Conservation (phyloP, 2,797 vertebrate species). For the Enteromius treurensis region DNA sequence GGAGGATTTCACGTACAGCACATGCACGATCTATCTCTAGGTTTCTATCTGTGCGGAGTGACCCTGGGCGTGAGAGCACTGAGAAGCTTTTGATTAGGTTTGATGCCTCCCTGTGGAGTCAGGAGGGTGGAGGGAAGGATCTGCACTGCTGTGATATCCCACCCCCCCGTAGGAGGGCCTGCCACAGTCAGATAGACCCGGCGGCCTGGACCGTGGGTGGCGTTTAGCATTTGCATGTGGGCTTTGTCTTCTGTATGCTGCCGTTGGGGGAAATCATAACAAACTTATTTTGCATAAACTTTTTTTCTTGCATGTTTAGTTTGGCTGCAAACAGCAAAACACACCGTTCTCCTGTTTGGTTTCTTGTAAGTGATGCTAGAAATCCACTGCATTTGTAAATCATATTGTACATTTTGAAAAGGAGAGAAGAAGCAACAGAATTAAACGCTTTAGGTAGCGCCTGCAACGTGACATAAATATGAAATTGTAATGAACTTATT, state of each 20-base stretch:
- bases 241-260: constrained; percentile 41
- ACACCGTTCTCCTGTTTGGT: constrained; percentile 5
- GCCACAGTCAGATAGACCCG: constrained; percentile 48
- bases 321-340: constrained; percentile 33
- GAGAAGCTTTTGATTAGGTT: constrained; percentile 61
- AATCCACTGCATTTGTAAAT: not conserved
- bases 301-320: constrained; percentile 28
- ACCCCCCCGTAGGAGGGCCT: constrained; percentile 34
- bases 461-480: not conserved
- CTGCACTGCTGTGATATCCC: constrained; percentile 62
- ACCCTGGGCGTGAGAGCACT: constrained; percentile 63
- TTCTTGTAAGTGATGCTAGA: not conserved
- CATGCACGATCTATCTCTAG: constrained; percentile 7
- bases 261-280: constrained; percentile 50
- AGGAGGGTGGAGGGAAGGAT: constrained; percentile 58
- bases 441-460: not conserved
- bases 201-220: constrained; percentile 52
- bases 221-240: constrained; percentile 52
- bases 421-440: not conserved
- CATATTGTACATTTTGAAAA: not conserved
- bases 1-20: constrained; percentile 19
- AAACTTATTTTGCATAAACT: constrained; percentile 48
- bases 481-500: not conserved
- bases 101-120: constrained; percentile 51
- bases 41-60: constrained; percentile 46